These are phyloP conservation scores for Otolemur crassicaudatus DNA, from an alignment of 2,797 vertebrate genomes.

Conservation along the genomic window DNA sequence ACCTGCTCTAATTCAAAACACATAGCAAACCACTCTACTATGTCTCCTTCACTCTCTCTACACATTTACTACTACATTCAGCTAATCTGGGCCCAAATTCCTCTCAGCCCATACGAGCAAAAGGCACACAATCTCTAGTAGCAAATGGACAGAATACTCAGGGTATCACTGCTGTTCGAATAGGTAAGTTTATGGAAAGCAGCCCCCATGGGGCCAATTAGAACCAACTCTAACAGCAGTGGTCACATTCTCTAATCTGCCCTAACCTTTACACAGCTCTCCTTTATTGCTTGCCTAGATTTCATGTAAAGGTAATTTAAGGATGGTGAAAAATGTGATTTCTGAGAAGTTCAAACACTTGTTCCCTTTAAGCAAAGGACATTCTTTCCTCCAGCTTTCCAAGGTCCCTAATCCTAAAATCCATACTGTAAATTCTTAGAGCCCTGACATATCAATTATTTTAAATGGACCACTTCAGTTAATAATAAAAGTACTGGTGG, in stretches of 20 bases:
- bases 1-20: background rate
- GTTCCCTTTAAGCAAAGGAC: background rate
- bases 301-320: background rate
- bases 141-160: conserved; percentile 50
- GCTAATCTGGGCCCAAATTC: background rate
- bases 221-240: background rate
- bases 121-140: background rate
- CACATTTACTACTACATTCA: background rate
- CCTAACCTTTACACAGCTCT: conserved; percentile 22
- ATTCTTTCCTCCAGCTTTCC: background rate
- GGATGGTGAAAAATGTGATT: background rate
- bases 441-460: background rate
- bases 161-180: background rate
- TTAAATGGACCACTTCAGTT: background rate
- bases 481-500: background rate
- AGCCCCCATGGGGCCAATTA: conserved; percentile 4
- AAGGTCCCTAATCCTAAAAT: background rate
- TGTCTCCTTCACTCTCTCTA: background rate
- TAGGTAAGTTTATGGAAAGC: conserved; percentile 19
- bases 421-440: background rate
- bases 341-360: conserved; percentile 1
- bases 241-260: background rate
- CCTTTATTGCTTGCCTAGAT: background rate
- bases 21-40: background rate
- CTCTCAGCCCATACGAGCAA: background rate